phyloP scores from a whole-genome alignment of 2,797 vertebrate genomes.

The Lutjanus argentimaculatus region DNA sequence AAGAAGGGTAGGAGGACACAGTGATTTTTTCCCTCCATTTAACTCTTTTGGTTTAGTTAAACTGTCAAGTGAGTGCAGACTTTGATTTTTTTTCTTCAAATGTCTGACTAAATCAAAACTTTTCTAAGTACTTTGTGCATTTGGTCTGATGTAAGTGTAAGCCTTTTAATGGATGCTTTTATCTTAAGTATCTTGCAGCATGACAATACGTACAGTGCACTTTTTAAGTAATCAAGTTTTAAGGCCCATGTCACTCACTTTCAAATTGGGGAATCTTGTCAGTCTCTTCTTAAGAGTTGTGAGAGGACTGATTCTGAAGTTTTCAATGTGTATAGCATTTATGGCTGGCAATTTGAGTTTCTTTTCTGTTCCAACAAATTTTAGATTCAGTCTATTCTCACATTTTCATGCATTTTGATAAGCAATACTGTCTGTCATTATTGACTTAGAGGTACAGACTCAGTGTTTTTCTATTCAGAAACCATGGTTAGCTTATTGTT shows the following conservation, averaged over 20 bases:
- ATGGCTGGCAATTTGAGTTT: not conserved
- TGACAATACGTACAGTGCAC: too few species aligned
- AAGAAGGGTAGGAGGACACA: not conserved
- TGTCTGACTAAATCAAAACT: not conserved
- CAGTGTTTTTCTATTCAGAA: not conserved
- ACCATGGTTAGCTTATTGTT: not conserved
- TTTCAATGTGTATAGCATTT: not conserved
- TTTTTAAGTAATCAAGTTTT: not conserved
- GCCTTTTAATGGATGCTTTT: too few species aligned
- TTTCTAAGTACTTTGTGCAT: not conserved
- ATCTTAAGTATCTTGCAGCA: too few species aligned
- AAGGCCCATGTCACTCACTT: not conserved
- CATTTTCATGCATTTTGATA: not conserved
- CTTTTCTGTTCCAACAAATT: not conserved
- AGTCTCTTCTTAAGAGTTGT: not conserved
- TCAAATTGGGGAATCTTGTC: not conserved
- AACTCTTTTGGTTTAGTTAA: conserved; percentile 4
- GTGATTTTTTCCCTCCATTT: not conserved
- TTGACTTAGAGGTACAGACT: not conserved
- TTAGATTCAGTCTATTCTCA: too few species aligned
- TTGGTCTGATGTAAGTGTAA: not conserved
- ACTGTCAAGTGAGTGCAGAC: not conserved
- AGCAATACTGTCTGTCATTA: not conserved
- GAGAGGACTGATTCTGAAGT: not conserved
- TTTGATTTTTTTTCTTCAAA: not conserved